Evolutionary conservation across 2,888 invertebrate genomes (phyloP).

Genomic region (Chalcis sispes): DNA sequence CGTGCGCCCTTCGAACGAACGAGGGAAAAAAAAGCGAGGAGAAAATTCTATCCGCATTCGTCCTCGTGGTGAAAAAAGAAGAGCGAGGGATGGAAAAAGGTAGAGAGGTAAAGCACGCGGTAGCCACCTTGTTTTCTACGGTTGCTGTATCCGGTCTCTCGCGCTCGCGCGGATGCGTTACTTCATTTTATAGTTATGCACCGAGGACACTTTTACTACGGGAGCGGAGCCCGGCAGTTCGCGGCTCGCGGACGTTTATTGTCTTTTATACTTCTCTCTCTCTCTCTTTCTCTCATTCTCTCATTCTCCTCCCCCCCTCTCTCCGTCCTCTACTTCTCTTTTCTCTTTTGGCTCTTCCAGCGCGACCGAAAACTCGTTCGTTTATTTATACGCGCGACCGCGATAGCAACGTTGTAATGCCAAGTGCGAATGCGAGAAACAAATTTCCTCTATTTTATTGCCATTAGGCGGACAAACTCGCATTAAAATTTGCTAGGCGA

Average conservation of each 20-base stretch:
- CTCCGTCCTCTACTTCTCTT: no score
- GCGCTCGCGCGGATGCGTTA: constrained; percentile 58
- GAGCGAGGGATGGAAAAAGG: background rate
- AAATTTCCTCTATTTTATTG: constrained; percentile 54
- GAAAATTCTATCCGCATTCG: constrained; percentile 49
- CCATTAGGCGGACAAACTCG: constrained; percentile 45
- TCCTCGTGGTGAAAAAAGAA: background rate
- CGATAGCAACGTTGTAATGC: constrained; percentile 37
- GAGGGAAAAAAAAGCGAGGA: constrained; percentile 2
- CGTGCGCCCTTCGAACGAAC: background rate
- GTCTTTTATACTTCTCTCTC: constrained; percentile 59
- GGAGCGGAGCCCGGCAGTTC: no score
- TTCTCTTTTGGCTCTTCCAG: no score
- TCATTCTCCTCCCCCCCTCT: constrained; percentile 16
- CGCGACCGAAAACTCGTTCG: constrained; percentile 60
- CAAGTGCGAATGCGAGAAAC: constrained; percentile 50
- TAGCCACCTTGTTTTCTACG: constrained; percentile 44
- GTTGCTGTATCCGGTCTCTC: background rate
- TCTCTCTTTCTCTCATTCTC: constrained; percentile 40
- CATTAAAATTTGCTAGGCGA: constrained; percentile 53
- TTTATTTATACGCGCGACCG: constrained; percentile 62
- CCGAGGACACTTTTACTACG: constrained; percentile 71
- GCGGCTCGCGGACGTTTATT: constrained; percentile 66
- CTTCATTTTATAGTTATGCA: constrained; percentile 72
- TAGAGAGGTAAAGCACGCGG: background rate